Evolutionary conservation across 37 sponge, comb jelly and placozoan genomes (phyloP), one percentile per base, ranked within the genome.

Genomic region (Haliclona indistincta): DNA sequence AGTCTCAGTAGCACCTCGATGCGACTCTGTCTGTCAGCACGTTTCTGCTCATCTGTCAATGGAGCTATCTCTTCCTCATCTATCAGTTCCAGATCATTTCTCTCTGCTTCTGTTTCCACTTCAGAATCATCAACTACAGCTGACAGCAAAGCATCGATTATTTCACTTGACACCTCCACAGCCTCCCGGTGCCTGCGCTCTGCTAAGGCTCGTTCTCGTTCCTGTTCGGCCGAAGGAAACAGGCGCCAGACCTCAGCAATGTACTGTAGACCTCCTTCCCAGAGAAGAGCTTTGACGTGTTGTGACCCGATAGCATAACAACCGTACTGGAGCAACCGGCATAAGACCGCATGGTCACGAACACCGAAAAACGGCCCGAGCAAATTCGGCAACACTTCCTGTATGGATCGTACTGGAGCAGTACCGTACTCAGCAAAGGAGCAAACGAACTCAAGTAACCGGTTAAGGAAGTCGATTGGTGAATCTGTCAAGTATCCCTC

Each of bases 321-420:
- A 0, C 90, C 90, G 71, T 85, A 90, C 61, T 84, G 58, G 53
- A 90, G 76, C 44, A 90, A 64, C 39, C 75, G 53, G 54, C 75
- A 71, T 51, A 86, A 81, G 20, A 81, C 72, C 7, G 33, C 43
- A 40, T 84, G 86, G 25, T 64, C 36, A 2, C 38, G 23, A 30
- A 84, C 51, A 26, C 90, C 90, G 85, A 90, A 90, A 19, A 81
- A 63, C 42, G 90, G 90, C 4, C 90, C 90, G 81, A 90, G 85
- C 33, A 90, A 73, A 67, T 90, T 90, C 6, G 90, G 86, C 67
- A 90, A 53, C 67, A 71, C 29, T 34, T 15, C 60, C 63, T 70
- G 76, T 34, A 90, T 55, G 22, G 64, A 86, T 22, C 43, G 15
- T 13, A 33, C 19, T 1, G 74, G 82, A 29, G 90, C 29, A 0